Conservation (phyloP, 1,140 invertebrate genomes). For the Triops cancriformis region DNA sequence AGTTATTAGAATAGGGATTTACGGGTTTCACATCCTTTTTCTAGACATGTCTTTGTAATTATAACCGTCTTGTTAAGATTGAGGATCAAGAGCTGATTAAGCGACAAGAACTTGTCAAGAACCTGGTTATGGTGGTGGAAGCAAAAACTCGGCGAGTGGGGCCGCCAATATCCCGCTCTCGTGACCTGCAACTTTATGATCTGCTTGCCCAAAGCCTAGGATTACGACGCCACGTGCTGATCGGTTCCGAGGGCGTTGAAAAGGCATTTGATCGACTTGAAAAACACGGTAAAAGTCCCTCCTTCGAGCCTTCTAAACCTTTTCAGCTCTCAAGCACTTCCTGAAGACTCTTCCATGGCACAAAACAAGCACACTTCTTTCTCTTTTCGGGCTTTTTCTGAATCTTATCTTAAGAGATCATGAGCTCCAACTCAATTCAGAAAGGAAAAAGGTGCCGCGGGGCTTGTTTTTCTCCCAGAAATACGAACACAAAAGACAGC, state of each 20-base stretch:
- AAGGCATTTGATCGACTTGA: conserved; percentile 9
- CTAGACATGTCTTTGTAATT: not conserved
- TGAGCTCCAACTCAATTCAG: not conserved
- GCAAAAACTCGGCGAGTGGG: not conserved
- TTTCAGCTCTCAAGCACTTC: no score
- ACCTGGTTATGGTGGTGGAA: not conserved
- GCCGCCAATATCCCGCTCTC: not conserved
- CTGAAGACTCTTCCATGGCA: not conserved
- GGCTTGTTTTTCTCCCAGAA: not conserved
- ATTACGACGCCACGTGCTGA: not conserved
- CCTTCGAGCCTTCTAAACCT: not conserved
- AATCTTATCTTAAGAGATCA: not conserved
- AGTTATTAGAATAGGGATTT: no score
- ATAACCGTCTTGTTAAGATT: not conserved
- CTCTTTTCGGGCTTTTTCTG: not conserved
- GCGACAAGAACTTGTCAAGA: not conserved
- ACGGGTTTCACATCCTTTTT: no score
- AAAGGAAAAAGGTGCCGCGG: not conserved
- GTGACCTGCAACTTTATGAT: conserved; percentile 10
- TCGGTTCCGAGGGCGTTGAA: not conserved
- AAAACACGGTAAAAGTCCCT: not conserved
- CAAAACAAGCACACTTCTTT: not conserved
- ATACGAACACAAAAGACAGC: not conserved
- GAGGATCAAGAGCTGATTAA: conserved; percentile 4
- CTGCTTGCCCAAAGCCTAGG: conserved; percentile 3